These are phyloP conservation scores for Bombus fervidus DNA, from an alignment of 1,140 invertebrate species.

Conservation along the genomic window DNA sequence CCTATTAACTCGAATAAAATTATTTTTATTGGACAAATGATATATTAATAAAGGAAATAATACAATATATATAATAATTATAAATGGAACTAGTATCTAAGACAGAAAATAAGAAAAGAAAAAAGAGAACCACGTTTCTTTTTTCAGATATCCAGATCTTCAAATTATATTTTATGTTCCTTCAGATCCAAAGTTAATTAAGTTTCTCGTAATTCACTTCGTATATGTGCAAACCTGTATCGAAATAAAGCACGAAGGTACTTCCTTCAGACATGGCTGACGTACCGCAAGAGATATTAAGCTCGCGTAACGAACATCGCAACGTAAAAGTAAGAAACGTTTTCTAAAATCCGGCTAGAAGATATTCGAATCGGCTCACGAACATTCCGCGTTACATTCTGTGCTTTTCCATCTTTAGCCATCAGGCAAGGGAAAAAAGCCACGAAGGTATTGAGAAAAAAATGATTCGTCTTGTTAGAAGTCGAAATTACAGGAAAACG, in stretches of 20 bases:
- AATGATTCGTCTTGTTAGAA: neutral
- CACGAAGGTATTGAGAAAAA: neutral
- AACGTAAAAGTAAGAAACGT: neutral
- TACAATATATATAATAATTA: too few relatives aligned
- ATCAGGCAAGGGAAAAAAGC: too few relatives aligned
- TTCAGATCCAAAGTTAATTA: neutral
- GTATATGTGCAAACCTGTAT: too few relatives aligned
- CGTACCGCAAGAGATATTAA: slow-evolving; percentile 11
- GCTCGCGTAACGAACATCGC: neutral
- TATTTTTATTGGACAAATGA: neutral
- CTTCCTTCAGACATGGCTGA: neutral
- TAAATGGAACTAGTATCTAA: too few relatives aligned
- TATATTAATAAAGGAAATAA: neutral
- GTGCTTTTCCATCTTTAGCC: neutral
- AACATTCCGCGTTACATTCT: neutral
- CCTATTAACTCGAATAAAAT: neutral
- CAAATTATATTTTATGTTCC: too few relatives aligned
- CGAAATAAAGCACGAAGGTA: neutral
- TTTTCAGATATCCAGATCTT: too few relatives aligned
- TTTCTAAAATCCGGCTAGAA: neutral
- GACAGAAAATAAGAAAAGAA: too few relatives aligned
- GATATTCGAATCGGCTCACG: neutral
- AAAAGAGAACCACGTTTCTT: too few relatives aligned
- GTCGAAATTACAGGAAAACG: neutral
- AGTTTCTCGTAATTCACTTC: neutral